phyloP scores from a whole-genome alignment of 2,113 vertebrate genomes.

The Ophiodon elongatus region DNA sequence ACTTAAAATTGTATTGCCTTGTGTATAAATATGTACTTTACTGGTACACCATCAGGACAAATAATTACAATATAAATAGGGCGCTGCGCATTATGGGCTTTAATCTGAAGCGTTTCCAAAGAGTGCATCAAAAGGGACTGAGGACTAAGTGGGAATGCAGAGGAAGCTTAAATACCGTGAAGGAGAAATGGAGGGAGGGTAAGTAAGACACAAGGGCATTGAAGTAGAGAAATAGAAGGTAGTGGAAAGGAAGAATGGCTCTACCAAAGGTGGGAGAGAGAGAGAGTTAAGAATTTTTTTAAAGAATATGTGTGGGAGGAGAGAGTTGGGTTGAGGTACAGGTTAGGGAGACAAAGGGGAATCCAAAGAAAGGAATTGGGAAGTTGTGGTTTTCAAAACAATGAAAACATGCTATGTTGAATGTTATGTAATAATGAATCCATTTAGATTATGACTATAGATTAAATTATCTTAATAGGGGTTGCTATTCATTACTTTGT shows the following conservation, averaged over 20 bases:
- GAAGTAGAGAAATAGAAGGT: not conserved
- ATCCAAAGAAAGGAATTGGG: not conserved
- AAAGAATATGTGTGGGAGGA: constrained; percentile 3
- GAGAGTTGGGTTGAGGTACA: not conserved
- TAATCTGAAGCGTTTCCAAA: constrained; percentile 2
- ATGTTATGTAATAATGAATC: too few species aligned
- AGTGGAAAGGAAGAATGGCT: not conserved
- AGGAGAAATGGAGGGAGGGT: constrained; percentile 6
- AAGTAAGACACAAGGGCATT: constrained; percentile 1
- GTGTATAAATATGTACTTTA: not conserved
- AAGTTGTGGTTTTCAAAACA: constrained; percentile 11
- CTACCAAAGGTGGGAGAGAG: not conserved
- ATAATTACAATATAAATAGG: not conserved
- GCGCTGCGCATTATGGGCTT: not conserved
- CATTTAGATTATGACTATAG: too few species aligned
- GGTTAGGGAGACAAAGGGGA: not conserved
- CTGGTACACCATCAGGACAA: not conserved
- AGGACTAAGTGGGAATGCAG: constrained; percentile 41
- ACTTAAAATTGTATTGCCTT: not conserved
- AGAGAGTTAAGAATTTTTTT: not conserved
- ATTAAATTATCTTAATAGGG: not conserved
- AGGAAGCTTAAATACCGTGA: constrained; percentile 47
- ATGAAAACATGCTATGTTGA: not conserved
- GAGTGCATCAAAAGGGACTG: constrained; percentile 47
- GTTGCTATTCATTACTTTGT: not conserved